Conservation (phyloP, 35 echinoderm and acorn worm genomes). For the Nesometra sesokonis region DNA sequence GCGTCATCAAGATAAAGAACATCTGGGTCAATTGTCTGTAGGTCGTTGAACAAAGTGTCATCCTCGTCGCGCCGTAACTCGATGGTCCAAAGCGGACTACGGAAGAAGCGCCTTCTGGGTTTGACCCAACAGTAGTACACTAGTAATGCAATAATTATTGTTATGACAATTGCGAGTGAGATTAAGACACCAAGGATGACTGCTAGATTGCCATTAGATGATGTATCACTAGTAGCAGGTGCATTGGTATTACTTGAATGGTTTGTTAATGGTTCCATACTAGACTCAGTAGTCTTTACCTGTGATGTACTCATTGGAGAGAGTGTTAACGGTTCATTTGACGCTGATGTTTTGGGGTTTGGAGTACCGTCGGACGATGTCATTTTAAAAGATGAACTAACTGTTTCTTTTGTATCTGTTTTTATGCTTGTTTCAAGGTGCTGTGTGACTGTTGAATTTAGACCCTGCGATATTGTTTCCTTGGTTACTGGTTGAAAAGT, state of each 20-base stretch:
- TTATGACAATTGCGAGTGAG: not conserved
- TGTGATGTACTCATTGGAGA: not conserved
- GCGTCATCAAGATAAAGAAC: not conserved
- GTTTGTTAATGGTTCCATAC: not conserved
- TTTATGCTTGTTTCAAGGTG: not conserved
- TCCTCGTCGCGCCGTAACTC: not conserved
- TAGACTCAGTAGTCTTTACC: not conserved
- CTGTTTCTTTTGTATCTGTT: not conserved
- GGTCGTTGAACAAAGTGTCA: not conserved
- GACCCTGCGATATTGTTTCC: not conserved
- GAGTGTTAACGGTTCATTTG: not conserved
- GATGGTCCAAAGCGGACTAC: not conserved
- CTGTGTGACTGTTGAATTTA: not conserved
- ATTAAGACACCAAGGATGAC: not conserved
- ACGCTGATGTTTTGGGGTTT: not conserved
- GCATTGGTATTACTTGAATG: not conserved
- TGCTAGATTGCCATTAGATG: not conserved
- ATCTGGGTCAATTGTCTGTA: not conserved
- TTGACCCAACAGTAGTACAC: not conserved
- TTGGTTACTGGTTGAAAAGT: not conserved
- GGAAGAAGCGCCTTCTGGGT: not conserved
- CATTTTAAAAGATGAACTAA: not conserved
- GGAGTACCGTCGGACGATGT: not conserved
- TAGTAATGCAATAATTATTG: not conserved
- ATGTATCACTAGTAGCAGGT: not conserved